phyloP scores from a whole-genome alignment of 2,113 vertebrate genomes.

The Neomonachus schauinslandi region DNA sequence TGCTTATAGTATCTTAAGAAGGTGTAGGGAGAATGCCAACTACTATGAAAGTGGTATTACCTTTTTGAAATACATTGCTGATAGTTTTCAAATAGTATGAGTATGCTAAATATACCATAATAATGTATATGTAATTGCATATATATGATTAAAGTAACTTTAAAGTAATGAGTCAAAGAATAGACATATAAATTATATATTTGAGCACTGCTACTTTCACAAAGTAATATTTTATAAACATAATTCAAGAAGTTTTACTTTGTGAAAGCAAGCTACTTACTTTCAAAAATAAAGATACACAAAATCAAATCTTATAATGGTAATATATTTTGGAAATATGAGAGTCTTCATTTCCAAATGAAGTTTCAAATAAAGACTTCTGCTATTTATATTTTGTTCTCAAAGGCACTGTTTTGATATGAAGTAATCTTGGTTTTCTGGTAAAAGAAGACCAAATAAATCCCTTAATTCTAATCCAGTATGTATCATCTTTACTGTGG shows the following conservation, averaged over 20 bases:
- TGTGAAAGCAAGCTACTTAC: slow-evolving; percentile 59
- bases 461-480: slow-evolving; percentile 71
- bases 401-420: slow-evolving; percentile 63
- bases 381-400: slow-evolving; percentile 24
- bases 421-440: slow-evolving; percentile 66
- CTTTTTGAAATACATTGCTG: neutral
- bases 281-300: slow-evolving; percentile 67
- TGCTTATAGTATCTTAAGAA: neutral
- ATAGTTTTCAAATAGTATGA: neutral
- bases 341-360: slow-evolving; percentile 45
- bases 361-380: slow-evolving; percentile 44
- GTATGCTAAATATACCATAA: neutral
- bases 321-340: slow-evolving; percentile 68
- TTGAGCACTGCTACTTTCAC: neutral
- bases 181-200: neutral
- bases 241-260: slow-evolving; percentile 61
- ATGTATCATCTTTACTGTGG: neutral
- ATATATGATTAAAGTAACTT: neutral
- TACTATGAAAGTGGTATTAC: neutral
- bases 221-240: slow-evolving; percentile 61
- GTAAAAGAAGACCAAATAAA: slow-evolving; percentile 67
- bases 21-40: neutral
- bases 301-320: slow-evolving; percentile 26
- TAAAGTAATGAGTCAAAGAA: neutral
- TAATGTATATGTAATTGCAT: neutral